These are phyloP conservation scores for Thunnus maccoyii DNA, from an alignment of 2,113 vertebrate species.

Conservation along the genomic window DNA sequence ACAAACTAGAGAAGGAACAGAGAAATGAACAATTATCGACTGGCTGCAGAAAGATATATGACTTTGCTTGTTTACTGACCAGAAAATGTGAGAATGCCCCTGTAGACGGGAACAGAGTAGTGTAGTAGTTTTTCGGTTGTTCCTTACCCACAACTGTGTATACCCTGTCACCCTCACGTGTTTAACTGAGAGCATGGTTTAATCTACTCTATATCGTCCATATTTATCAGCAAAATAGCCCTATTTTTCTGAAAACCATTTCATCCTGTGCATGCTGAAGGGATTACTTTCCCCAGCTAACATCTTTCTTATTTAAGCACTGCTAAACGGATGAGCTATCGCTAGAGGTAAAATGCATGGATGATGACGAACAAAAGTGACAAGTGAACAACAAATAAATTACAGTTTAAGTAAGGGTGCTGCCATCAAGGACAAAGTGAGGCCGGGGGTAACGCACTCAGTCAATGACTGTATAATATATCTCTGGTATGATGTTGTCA, in stretches of 20 bases:
- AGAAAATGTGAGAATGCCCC: neutral
- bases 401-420: conserved; percentile 64
- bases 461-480: conserved; percentile 50
- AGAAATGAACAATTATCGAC: conserved; percentile 17
- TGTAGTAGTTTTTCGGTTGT: conserved; percentile 3
- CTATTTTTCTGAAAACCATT: conserved; percentile 45
- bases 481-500: conserved; percentile 57
- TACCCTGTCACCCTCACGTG: neutral
- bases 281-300: conserved; percentile 56
- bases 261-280: conserved; percentile 42
- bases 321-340: conserved; percentile 65
- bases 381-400: conserved; percentile 73
- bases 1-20: neutral
- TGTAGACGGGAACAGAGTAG: neutral
- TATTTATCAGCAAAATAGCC: conserved; percentile 58
- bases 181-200: conserved; percentile 18
- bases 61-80: conserved; percentile 15
- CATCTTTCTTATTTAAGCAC: conserved; percentile 71
- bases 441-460: conserved; percentile 47
- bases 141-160: neutral
- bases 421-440: conserved; percentile 70
- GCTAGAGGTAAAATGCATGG: conserved; percentile 50
- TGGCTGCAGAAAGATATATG: neutral
- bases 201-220: conserved; percentile 44
- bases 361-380: conserved; percentile 65